Conservation (phyloP, 2,888 invertebrate genomes). For the Diarsia dahlii region DNA sequence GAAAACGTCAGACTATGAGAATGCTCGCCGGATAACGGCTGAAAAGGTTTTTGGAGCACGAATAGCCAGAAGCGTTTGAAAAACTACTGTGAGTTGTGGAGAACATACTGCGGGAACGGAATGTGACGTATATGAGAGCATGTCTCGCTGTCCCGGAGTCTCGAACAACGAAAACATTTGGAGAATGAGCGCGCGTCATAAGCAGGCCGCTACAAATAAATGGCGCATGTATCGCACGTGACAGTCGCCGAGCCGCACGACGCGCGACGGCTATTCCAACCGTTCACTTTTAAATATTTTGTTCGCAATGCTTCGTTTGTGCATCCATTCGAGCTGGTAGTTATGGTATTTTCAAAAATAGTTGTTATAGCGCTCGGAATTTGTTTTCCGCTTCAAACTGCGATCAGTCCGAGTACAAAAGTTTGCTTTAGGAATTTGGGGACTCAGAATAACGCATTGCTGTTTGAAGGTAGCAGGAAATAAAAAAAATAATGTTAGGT, state of each 20-base stretch:
- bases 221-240: constrained; percentile 72
- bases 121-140: constrained; percentile 70
- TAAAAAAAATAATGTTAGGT: not conserved
- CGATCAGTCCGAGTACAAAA: constrained; percentile 9
- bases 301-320: constrained; percentile 45
- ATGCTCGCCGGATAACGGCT: constrained; percentile 64
- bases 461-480: constrained; percentile 11
- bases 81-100: constrained; percentile 71
- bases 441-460: not conserved
- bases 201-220: constrained; percentile 76
- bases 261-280: constrained; percentile 71
- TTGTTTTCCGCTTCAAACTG: constrained; percentile 19
- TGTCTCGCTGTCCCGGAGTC: constrained; percentile 68
- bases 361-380: not conserved
- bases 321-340: constrained; percentile 12
- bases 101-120: constrained; percentile 62
- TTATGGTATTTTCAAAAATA: constrained; percentile 26
- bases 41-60: constrained; percentile 70
- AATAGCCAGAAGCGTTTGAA: constrained; percentile 67
- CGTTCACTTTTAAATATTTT: constrained; percentile 66
- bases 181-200: constrained; percentile 79
- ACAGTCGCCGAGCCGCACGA: constrained; percentile 66
- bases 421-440: constrained; percentile 20
- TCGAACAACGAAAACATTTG: constrained; percentile 79
- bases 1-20: constrained; percentile 70